A percentile compares a stretch with the other conserved stretches of the same genome.
Evolutionary conservation across 2,888 invertebrate species (phyloP).

Genomic region (Mimumesa dahlbomi): DNA sequence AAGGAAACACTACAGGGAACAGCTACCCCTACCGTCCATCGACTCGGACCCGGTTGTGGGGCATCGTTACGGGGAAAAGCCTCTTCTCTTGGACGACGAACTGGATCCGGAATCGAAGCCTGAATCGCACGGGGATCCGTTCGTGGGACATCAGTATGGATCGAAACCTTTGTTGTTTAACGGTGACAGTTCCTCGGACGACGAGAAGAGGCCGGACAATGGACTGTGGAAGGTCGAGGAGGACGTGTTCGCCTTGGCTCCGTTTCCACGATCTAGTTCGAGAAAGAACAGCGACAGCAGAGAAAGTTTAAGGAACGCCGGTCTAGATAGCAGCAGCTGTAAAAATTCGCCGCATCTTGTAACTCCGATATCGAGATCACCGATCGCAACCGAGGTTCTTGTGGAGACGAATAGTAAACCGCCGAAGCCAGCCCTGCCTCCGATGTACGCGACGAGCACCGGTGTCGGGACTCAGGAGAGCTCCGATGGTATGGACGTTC

Average conservation of each 20-base stretch:
- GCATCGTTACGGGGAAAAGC: conserved; percentile 89
- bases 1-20: conserved; percentile 77
- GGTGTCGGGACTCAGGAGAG: not conserved
- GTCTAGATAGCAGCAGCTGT: conserved; percentile 10
- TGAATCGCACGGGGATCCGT: conserved; percentile 81
- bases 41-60: conserved; percentile 83
- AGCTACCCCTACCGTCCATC: conserved; percentile 70
- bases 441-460: conserved; percentile 15
- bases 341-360: conserved; percentile 60
- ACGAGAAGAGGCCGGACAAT: conserved; percentile 57
- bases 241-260: conserved; percentile 88
- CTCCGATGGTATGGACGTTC: not conserved
- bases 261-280: conserved; percentile 81
- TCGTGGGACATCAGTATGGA: conserved; percentile 87
- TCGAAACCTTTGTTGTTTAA: conserved; percentile 86
- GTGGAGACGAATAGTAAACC: conserved; percentile 12
- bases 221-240: conserved; percentile 73
- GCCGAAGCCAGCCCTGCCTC: conserved; percentile 1
- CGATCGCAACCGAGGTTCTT: conserved; percentile 61
- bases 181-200: conserved; percentile 80
- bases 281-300: conserved; percentile 66
- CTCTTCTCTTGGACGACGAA: conserved; percentile 89
- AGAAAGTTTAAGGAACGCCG: conserved; percentile 50
- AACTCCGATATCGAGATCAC: conserved; percentile 62
- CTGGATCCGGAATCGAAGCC: conserved; percentile 83